Conservation (phyloP, 2,113 vertebrate genomes). For the Haemorhous mexicanus region DNA sequence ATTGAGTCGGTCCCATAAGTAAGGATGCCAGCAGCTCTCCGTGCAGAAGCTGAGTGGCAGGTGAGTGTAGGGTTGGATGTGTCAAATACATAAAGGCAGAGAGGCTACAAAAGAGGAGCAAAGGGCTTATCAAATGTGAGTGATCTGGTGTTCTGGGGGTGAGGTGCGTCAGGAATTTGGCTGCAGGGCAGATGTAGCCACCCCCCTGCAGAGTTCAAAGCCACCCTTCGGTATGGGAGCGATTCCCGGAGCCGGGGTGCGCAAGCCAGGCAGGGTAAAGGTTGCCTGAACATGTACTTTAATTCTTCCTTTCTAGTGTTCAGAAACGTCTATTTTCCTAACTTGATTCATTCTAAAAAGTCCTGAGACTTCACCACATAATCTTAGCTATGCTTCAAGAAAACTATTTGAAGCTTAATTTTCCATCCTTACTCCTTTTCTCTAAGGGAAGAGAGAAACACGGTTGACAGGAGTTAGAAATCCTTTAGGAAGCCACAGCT, state of each 20-base stretch:
- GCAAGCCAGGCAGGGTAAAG: background rate
- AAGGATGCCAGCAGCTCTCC: background rate
- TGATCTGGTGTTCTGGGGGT: background rate
- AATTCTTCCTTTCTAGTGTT: background rate
- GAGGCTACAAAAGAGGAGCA: background rate
- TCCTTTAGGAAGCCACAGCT: background rate
- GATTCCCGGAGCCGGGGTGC: background rate
- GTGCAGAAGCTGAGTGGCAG: background rate
- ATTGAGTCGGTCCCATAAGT: background rate
- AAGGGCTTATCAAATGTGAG: background rate
- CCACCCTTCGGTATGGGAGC: background rate
- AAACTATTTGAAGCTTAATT: background rate
- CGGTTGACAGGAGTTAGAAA: background rate
- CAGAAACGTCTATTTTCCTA: background rate
- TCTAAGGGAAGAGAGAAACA: background rate
- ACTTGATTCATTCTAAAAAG: background rate
- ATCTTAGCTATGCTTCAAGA: background rate
- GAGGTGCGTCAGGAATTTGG: slow-evolving; percentile 32
- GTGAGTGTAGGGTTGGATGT: background rate
- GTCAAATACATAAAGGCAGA: background rate
- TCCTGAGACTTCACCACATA: background rate
- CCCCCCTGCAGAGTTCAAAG: slow-evolving; percentile 12
- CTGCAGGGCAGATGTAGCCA: background rate
- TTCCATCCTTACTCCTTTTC: background rate
- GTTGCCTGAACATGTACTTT: background rate